Percentiles rank a stretch among this genome's conserved stretches.
phyloP scores from a whole-genome alignment of 2,888 invertebrate species.

The Syrista parreyssii region DNA sequence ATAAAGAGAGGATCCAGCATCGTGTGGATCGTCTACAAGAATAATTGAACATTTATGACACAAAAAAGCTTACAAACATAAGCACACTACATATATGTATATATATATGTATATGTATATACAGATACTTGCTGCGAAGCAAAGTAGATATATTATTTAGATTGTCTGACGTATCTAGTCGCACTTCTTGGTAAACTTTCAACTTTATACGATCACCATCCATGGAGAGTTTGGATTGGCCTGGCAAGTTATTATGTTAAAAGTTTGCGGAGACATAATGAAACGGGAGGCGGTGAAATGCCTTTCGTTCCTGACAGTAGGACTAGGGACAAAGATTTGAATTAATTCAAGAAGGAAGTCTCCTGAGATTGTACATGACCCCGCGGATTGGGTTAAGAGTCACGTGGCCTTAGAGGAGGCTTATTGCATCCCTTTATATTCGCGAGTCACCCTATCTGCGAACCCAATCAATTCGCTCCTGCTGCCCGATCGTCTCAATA shows the following conservation, averaged over 20 bases:
- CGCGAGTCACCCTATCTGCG: neutral
- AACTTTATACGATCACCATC: constrained; percentile 10
- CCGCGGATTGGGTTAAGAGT: constrained; percentile 20
- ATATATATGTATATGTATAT: neutral
- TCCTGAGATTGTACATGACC: constrained; percentile 20
- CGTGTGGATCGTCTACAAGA: neutral
- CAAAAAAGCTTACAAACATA: neutral
- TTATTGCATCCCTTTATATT: constrained; percentile 1
- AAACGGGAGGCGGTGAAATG: neutral
- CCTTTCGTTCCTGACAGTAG: neutral
- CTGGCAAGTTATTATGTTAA: constrained; percentile 35
- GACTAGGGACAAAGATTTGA: constrained; percentile 10
- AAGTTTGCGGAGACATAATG: constrained; percentile 22
- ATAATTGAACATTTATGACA: neutral
- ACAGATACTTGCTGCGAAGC: neutral
- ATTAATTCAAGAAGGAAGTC: constrained; percentile 20
- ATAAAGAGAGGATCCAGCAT: neutral
- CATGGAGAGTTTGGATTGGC: constrained; percentile 17
- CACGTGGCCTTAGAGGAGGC: constrained; percentile 9
- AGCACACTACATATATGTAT: neutral
- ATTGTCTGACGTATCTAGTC: neutral
- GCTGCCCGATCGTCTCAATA: neutral
- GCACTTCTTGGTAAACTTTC: neutral
- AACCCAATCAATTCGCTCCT: neutral
- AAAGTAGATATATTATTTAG: neutral